Evolutionary conservation across 2,113 vertebrate species (phyloP).

Genomic region (Myotis lucifugus): DNA sequence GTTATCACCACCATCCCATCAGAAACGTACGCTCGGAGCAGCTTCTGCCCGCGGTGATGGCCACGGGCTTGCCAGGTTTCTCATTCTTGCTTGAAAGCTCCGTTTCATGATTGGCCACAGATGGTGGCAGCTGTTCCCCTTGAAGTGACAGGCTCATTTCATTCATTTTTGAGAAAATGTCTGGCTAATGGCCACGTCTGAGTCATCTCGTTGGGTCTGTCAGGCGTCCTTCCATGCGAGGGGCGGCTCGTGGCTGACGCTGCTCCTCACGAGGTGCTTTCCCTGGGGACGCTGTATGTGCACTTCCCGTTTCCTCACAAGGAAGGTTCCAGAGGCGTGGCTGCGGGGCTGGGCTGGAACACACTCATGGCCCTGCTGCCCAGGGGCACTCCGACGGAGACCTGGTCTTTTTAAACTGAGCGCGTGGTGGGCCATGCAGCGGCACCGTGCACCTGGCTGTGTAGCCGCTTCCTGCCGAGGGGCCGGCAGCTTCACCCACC

Average conservation of each 20-base stretch:
- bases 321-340: rapidly evolving
- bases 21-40: neutral
- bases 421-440: rapidly evolving
- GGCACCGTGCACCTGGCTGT: neutral
- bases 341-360: neutral
- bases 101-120: neutral
- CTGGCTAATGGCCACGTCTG: neutral
- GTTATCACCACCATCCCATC: neutral
- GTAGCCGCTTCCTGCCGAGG: rapidly evolving
- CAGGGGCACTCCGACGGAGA: rapidly evolving
- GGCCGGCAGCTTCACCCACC: rapidly evolving
- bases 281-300: rapidly evolving
- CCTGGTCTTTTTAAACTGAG: neutral
- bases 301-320: neutral
- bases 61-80: neutral
- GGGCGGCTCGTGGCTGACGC: neutral
- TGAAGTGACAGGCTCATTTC: neutral
- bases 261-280: no score
- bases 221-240: neutral
- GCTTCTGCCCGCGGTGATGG: neutral
- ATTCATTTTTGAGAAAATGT: neutral
- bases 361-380: rapidly evolving
- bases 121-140: neutral
- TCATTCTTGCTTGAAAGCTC: neutral
- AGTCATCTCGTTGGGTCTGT: neutral